Base-by-base conservation (phyloP, 2,113 vertebrate species). In the Nothobranchius kuhntae region DNA sequence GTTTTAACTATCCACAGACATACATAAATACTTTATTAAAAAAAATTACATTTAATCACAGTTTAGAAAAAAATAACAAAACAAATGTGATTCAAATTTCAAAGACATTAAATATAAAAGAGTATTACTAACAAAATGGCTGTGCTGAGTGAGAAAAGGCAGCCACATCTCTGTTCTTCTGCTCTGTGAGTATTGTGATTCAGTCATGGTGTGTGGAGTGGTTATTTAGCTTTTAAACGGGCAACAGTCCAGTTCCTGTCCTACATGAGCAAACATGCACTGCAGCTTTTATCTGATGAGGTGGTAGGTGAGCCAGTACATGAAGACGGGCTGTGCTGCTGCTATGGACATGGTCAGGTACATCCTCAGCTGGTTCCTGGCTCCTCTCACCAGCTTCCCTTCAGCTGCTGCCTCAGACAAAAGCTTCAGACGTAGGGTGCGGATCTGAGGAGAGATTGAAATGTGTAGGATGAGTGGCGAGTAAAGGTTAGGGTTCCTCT, bases 241-340 rank as follows among this genome's bases (percentile, higher is more conserved):
- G 66, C 15, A 56, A 46, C 17, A 42, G 59, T 30, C 11, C 12
- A 78, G 73, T 82, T 73, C 68, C 56, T 61, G 52, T 58, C 61
- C 52, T 46, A 38, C 65, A 57, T 13, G 42, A 9, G 35, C 24
- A 48, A 10, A n/a, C 21, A 9, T 6, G 45, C 9, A 52, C 14
- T 47, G 68, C 42, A 9, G 52, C 36, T 70, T 67, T 92, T 94
- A 98, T 88, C 93, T 91, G 83, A 98, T 73, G 50, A 98, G 93
- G 80, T 96, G 95, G 80, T 92, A 96, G n/a, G 96, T 96, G 81
- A 98, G 91, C 95, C 95, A 98, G 93, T 95, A 98, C 95, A 98
- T 98, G 86, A 96, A 93, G 74, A 96, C 21, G 0, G 96, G 96
- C 86, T 97, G 95, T 4, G 92, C 93, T 0, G 91, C 94, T 1